These are phyloP conservation scores for Heptranchias perlo DNA, from an alignment of 2,113 vertebrate species.

Conservation along the genomic window DNA sequence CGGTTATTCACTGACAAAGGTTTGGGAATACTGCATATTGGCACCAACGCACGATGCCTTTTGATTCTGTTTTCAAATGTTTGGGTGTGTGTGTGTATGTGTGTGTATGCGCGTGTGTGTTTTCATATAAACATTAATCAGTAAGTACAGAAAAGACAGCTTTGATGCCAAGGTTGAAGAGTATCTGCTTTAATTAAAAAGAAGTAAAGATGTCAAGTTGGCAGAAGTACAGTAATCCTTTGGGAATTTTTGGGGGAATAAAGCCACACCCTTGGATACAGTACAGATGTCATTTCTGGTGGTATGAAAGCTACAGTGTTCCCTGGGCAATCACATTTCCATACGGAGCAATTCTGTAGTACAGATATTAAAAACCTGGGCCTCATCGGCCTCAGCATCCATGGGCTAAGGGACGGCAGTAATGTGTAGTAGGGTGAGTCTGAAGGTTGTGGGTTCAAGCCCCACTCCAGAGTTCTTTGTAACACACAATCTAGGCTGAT, in stretches of 20 bases:
- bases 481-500: background rate
- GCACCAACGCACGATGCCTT: background rate
- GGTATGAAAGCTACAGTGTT: background rate
- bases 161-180: background rate
- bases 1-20: background rate
- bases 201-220: background rate
- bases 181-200: constrained; percentile 24
- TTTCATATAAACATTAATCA: background rate
- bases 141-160: background rate
- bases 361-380: background rate
- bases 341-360: background rate
- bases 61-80: background rate
- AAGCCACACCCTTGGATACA: background rate
- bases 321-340: background rate
- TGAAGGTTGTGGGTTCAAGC: background rate
- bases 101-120: too few relatives aligned
- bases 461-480: background rate
- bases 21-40: background rate
- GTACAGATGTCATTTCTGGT: background rate
- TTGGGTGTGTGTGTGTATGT: background rate
- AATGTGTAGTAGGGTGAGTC: too few relatives aligned
- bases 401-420: background rate
- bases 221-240: background rate
- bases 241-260: background rate
- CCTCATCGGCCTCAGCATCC: background rate